Percentiles rank a stretch among this genome's conserved stretches.
Conservation (phyloP, 2,113 vertebrate genomes). For the Daphoenositta chrysoptera region DNA sequence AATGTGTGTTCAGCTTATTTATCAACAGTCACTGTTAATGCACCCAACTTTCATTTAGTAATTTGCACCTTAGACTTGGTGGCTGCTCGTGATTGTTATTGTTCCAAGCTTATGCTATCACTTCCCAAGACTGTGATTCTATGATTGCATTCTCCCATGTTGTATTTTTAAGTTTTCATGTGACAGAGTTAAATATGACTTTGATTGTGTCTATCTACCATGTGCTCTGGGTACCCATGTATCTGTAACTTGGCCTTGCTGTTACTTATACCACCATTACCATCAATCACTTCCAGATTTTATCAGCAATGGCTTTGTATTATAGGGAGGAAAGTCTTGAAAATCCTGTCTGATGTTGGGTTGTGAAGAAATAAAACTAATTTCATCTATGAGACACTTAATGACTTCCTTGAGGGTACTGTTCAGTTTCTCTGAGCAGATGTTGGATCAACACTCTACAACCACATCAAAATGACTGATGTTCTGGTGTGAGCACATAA, state of each 20-base stretch:
- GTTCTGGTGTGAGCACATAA: background rate
- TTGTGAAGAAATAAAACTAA: background rate
- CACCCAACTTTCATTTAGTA: background rate
- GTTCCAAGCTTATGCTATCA: background rate
- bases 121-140: background rate
- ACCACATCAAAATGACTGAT: background rate
- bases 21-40: background rate
- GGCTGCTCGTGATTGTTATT: background rate
- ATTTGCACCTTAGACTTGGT: background rate
- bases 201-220: background rate
- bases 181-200: background rate
- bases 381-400: background rate
- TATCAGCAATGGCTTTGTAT: background rate
- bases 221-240: background rate
- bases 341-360: background rate
- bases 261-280: background rate
- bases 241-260: background rate
- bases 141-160: background rate
- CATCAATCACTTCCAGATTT: background rate
- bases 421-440: background rate
- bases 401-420: background rate
- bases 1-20: background rate
- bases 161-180: background rate
- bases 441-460: background rate
- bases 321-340: background rate